A percentile compares a stretch with the other conserved stretches of the same genome.
Evolutionary conservation across 2,888 invertebrate species (phyloP).

Genomic region (Siphlonurus alternatus): DNA sequence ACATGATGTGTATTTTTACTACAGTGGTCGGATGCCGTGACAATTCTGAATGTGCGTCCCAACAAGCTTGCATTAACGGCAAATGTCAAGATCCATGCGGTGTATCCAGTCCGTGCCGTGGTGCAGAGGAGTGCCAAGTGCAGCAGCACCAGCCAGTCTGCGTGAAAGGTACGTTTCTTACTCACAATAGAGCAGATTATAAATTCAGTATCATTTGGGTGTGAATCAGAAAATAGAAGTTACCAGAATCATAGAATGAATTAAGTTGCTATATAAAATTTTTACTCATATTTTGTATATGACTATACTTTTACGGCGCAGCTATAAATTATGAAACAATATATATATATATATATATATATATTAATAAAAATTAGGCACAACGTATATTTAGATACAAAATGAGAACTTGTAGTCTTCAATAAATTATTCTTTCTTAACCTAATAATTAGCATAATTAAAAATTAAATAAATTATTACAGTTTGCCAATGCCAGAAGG

Average conservation of each 20-base stretch:
- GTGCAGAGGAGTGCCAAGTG: conserved; percentile 64
- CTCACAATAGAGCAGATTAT: background rate
- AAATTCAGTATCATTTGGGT: conserved; percentile 8
- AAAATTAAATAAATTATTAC: conserved; percentile 18
- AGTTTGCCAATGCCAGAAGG: conserved; percentile 55
- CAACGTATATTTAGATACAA: too few species aligned
- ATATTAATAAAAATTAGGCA: too few species aligned
- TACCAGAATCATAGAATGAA: too few species aligned
- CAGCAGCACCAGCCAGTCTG: conserved; percentile 71
- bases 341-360: too few species aligned
- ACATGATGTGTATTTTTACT: conserved; percentile 11
- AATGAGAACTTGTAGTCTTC: too few species aligned
- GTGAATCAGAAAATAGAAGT: too few species aligned
- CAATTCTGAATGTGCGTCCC: conserved; percentile 60
- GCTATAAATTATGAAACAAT: too few species aligned
- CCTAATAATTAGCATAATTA: too few species aligned
- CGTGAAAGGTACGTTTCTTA: conserved; percentile 53
- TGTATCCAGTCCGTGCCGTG: conserved; percentile 51
- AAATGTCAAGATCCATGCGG: conserved; percentile 71
- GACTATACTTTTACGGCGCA: too few species aligned
- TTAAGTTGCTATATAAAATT: too few species aligned
- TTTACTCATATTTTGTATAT: too few species aligned
- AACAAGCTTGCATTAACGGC: conserved; percentile 60
- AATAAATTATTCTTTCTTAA: too few species aligned
- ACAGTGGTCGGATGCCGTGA: conserved; percentile 62